Evolutionary conservation across 1,140 invertebrate genomes (phyloP).

Genomic region (Monomorium pharaonis): DNA sequence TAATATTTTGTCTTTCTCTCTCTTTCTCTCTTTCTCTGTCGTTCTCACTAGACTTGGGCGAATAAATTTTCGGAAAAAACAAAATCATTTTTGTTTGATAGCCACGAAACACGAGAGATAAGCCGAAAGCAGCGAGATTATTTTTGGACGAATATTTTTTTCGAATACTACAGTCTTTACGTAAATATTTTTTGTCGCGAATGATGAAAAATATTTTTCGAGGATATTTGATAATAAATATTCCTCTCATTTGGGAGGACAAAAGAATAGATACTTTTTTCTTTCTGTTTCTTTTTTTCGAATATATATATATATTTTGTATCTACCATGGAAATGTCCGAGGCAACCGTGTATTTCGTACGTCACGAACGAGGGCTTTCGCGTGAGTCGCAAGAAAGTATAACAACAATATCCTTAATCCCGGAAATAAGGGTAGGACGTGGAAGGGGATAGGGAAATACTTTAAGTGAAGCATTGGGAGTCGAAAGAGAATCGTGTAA

Average conservation of each 20-base stretch:
- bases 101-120: not conserved
- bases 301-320: too few species aligned
- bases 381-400: not conserved
- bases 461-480: conserved; percentile 33
- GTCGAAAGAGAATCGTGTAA: conserved; percentile 52
- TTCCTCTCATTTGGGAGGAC: not conserved
- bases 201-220: conserved; percentile 5
- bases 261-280: not conserved
- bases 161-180: not conserved
- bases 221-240: not conserved
- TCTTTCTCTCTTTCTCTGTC: not conserved
- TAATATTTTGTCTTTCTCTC: not conserved
- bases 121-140: conserved; percentile 7
- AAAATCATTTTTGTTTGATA: not conserved
- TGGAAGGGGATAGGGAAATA: not conserved
- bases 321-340: not conserved
- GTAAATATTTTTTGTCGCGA: not conserved
- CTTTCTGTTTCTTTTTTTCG: not conserved
- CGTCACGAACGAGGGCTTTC: not conserved
- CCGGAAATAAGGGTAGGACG: not conserved
- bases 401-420: conserved; percentile 8
- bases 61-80: conserved; percentile 1
- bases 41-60: not conserved
- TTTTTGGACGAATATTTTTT: conserved; percentile 39
- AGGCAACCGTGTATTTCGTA: not conserved